Conservation (phyloP, 1,140 invertebrate species). For the Drosophila subobscura region DNA sequence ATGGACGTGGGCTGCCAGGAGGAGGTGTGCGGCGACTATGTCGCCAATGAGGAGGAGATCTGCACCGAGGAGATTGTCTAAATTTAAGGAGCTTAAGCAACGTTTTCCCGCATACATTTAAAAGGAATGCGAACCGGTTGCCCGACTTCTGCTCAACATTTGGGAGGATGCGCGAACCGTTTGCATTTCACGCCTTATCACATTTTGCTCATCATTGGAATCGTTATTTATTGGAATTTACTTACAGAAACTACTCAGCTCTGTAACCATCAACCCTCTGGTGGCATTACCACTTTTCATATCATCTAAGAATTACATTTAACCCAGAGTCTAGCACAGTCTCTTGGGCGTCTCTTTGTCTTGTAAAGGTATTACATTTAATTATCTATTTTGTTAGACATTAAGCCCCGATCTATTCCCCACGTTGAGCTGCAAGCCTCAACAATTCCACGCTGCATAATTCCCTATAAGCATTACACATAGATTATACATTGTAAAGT, state of each 20-base stretch:
- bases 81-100: constrained; percentile 16
- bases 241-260: too few species aligned
- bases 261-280: too few species aligned
- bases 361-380: constrained; percentile 57
- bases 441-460: constrained; percentile 31
- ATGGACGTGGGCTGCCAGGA: constrained; percentile 75
- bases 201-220: too few species aligned
- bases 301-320: not conserved
- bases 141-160: not conserved
- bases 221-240: too few species aligned
- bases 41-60: constrained; percentile 72
- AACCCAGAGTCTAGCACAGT: too few species aligned
- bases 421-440: not conserved
- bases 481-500: too few species aligned
- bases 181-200: too few species aligned
- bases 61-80: constrained; percentile 60
- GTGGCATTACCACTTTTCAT: constrained; percentile 1
- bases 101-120: constrained; percentile 15
- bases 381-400: constrained; percentile 35
- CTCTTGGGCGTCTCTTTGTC: constrained; percentile 11
- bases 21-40: constrained; percentile 68
- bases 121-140: not conserved
- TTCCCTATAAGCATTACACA: constrained; percentile 16
- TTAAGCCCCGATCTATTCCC: constrained; percentile 21
- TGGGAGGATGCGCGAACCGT: too few species aligned